phyloP scores from a whole-genome alignment of 2,888 invertebrate species.

The Fragum whitleyi region DNA sequence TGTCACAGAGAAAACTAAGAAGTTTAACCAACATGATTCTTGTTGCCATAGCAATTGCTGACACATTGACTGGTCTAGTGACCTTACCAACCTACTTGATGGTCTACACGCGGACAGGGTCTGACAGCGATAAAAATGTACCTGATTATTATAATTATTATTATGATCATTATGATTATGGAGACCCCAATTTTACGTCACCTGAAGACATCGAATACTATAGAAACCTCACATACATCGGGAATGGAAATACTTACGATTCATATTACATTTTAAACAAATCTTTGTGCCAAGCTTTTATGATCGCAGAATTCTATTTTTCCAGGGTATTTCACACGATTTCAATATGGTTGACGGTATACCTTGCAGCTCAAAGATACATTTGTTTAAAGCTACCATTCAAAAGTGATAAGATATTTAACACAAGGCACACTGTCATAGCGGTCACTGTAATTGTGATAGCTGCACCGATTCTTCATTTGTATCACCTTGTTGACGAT shows the following conservation, averaged over 20 bases:
- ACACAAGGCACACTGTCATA: constrained; percentile 16
- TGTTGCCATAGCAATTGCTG: constrained; percentile 51
- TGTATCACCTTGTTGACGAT: constrained; percentile 36
- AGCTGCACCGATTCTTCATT: constrained; percentile 31
- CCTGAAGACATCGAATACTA: not conserved
- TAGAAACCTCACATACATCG: not conserved
- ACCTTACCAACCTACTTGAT: constrained; percentile 42
- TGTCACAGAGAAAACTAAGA: constrained; percentile 41
- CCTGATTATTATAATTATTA: not conserved
- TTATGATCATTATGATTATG: not conserved
- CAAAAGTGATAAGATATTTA: constrained; percentile 20
- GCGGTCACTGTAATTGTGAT: constrained; percentile 21
- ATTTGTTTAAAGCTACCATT: constrained; percentile 50
- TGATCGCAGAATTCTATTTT: constrained; percentile 34
- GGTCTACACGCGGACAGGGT: not conserved
- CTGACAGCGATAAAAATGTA: not conserved
- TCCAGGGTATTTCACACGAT: constrained; percentile 54
- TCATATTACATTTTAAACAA: constrained; percentile 6
- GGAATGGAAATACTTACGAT: not conserved
- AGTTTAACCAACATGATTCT: constrained; percentile 47
- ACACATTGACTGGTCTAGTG: constrained; percentile 55
- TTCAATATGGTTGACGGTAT: constrained; percentile 62
- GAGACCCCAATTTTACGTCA: not conserved
- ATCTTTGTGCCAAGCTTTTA: constrained; percentile 30
- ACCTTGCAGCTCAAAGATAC: constrained; percentile 56